Base-by-base conservation (phyloP, 2,797 vertebrate genomes). In the Limnodromus scolopaceus region DNA sequence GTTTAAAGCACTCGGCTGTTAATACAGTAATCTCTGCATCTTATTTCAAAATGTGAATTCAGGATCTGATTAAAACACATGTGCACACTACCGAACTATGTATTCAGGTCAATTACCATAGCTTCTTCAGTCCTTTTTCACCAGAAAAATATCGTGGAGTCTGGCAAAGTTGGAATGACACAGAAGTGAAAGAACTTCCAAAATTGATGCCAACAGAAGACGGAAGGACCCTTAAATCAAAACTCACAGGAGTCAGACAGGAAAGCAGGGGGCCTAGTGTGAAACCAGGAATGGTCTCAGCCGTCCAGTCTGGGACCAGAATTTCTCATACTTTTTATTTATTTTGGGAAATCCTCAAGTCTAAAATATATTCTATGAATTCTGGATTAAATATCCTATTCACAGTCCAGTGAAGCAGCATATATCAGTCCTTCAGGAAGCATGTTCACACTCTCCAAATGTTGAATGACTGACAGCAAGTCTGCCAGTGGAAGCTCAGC, bases 271-370 rank as follows among this genome's bases (percentile, higher is more conserved):
- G 86, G 77, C 61, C 80, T 88, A 86, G 43, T 17, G 3, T 82
- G 83, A 97, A 92, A 93, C 70, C 22, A 84, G 87, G 75, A 82
- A 75, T 63, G 41, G 80, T 69, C 72, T 46, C 81, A 64, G 36
- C 4, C 11, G 71, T 64, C 66, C 74, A 89, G 63, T 61, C 77
- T 87, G 66, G 55, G 77, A 88, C 9, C 39, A 86, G 79, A 94
- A 89, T 91, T 97, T 87, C 86, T 87, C 63, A 74, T 55, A 79
- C 43, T 84, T 90, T 54, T 70, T 92, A 74, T 96, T 95, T 96
- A 63, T 72, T 94, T 92, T 94, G 92, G 94, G 84, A 96, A 96
- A 77, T 54, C 51, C 54, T 96, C 90, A 92, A 93, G 80, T 76
- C 63, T 92, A 71, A 92, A 94, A 34, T 93, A 82, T 11, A 66